These are phyloP conservation scores for Cheirogaleus major DNA, from an alignment of 2,797 vertebrate genomes.

Conservation along the genomic window DNA sequence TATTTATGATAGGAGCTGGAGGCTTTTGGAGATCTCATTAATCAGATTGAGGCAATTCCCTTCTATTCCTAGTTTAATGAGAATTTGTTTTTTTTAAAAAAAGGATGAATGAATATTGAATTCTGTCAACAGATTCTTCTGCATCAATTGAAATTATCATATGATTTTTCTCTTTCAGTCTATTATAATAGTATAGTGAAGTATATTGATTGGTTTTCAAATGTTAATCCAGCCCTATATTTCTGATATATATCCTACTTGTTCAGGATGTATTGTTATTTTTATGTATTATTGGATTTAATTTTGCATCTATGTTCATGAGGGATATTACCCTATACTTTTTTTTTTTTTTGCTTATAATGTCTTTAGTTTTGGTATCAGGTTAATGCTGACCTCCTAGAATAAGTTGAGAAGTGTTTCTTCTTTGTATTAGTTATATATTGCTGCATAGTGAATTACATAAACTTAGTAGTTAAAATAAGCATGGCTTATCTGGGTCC, in stretches of 20 bases:
- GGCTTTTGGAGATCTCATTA: neutral
- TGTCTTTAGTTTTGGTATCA: neutral
- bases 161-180: neutral
- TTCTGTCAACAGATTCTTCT: conserved; percentile 16
- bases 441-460: neutral
- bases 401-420: neutral
- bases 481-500: neutral
- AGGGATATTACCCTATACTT: neutral
- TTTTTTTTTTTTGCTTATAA: neutral
- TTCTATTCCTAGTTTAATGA: neutral
- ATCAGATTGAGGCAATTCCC: conserved; percentile 23
- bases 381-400: neutral
- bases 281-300: neutral
- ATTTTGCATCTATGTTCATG: neutral
- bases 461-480: neutral
- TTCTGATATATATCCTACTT: neutral
- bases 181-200: neutral
- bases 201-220: conserved; percentile 21
- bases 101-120: conserved; percentile 34
- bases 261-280: neutral
- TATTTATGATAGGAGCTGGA: neutral
- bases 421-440: neutral
- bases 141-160: conserved; percentile 41
- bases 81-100: neutral
- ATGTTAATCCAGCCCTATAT: neutral